These are phyloP conservation scores for Stichodactyla mertensii DNA, from an alignment of 64 coral and sea anemone genomes.

Conservation along the genomic window DNA sequence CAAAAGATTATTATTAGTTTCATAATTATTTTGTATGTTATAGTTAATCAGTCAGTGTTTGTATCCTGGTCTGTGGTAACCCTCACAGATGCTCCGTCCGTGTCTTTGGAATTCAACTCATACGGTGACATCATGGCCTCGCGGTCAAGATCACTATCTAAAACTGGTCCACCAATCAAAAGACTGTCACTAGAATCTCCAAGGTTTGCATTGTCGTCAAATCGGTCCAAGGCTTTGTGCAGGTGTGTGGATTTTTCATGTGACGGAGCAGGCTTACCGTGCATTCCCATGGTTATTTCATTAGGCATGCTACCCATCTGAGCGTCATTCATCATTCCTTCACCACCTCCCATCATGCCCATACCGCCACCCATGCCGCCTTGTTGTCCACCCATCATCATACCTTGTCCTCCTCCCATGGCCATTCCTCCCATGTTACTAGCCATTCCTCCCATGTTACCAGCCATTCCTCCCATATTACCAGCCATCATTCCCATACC, in stretches of 20 bases:
- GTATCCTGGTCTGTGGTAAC: conserved; percentile 31
- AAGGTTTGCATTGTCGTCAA: conserved; percentile 10
- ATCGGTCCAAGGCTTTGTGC: conserved; percentile 1
- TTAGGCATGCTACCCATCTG: conserved; percentile 5
- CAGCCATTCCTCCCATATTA: conserved; percentile 12
- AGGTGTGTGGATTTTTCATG: background rate
- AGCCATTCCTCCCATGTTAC: conserved; percentile 8
- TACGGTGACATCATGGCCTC: conserved; percentile 79
- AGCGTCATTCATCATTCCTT: conserved; percentile 18
- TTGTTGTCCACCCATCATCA: conserved; percentile 14
- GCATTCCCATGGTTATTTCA: conserved; percentile 13
- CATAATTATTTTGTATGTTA: no score
- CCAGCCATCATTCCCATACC: conserved; percentile 23
- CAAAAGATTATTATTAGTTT: background rate
- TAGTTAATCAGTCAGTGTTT: background rate
- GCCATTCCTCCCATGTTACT: conserved; percentile 3
- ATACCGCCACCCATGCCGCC: conserved; percentile 14
- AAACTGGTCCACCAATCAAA: conserved; percentile 11
- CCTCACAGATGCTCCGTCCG: conserved; percentile 9
- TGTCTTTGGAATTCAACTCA: conserved; percentile 56
- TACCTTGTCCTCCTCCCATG: conserved; percentile 30
- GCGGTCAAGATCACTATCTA: conserved; percentile 47
- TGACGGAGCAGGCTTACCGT: background rate
- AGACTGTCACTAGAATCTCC: background rate
- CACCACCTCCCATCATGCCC: conserved; percentile 13